Evolutionary conservation across 2,888 invertebrate species (phyloP), one percentile per base, ranked within the genome.

Genomic region (Tachina fera): DNA sequence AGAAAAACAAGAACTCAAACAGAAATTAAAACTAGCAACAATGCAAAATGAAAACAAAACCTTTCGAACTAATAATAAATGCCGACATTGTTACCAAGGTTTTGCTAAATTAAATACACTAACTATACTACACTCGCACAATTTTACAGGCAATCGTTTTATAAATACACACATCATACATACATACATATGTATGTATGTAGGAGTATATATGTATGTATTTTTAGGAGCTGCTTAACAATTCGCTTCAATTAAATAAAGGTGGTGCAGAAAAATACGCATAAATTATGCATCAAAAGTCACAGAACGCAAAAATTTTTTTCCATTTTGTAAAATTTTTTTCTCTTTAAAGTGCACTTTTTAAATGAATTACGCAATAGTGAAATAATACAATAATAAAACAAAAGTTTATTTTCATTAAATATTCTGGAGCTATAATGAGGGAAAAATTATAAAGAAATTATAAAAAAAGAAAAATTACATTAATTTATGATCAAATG

Each of bases 11-110:
- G 16, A 75, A 31, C 6, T 31, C 47, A 22, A 67, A 75, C 39
- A 74, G 45, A 45, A 68, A 19, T 53, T 63, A 76, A 43, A 53
- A 71, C 56, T 39, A 71, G 63, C 47, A 71, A 56, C 16, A 49
- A 39, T 19, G 1, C n/a, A 61, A 49, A 75, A 41, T 58, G 49
- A 67, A 77, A 77, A 49, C 58, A 67, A 77, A 53, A 67, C 41
- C 51, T 61, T 31, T 63, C 16, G 13, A 79, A 79, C 86, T 86
- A 83, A 86, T 83, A 86, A 83, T 76, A 67, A 86, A 86, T 86
- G 83, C 86, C 86, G 86, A 86, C 86, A 83, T 60, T 86, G 86
- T 86, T 79, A 39, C 53, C 86, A 78, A 49, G 51, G 70, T 53
- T 68, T 70, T 68, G 16, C 43, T n/a, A n/a, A n/a, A n/a, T n/a